Evolutionary conservation across 2,888 invertebrate genomes (phyloP).

Genomic region (Alloplasta piceator): DNA sequence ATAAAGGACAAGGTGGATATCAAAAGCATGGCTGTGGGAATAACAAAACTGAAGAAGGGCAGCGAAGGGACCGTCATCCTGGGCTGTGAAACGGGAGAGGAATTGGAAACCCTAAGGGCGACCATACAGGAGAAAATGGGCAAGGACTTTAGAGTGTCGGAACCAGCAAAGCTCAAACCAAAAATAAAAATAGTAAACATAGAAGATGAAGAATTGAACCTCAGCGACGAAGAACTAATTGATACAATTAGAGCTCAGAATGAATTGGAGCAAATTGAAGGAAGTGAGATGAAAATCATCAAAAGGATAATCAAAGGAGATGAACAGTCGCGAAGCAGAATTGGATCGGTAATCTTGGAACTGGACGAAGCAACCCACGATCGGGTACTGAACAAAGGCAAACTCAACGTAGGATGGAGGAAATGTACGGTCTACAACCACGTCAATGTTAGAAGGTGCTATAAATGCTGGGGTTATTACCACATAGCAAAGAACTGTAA

Average conservation of each 20-base stretch:
- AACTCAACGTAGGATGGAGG: neutral
- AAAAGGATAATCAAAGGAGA: neutral
- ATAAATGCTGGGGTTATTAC: slow-evolving; percentile 57
- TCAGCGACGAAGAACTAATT: slow-evolving; percentile 37
- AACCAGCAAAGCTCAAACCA: neutral
- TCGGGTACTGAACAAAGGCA: slow-evolving; percentile 1
- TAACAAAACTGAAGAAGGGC: slow-evolving; percentile 36
- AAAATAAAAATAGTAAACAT: slow-evolving; percentile 31
- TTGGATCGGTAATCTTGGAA: slow-evolving; percentile 33
- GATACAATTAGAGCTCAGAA: slow-evolving; percentile 16
- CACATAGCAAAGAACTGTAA: slow-evolving; percentile 59
- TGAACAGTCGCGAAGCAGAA: neutral
- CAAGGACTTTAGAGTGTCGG: slow-evolving; percentile 7
- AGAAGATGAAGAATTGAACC: slow-evolving; percentile 21
- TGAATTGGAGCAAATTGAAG: neutral
- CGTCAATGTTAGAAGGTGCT: slow-evolving; percentile 36
- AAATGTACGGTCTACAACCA: slow-evolving; percentile 23
- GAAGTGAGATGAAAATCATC: slow-evolving; percentile 13
- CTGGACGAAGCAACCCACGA: slow-evolving; percentile 15
- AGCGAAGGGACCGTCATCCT: slow-evolving; percentile 28
- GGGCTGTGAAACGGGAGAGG: slow-evolving; percentile 19
- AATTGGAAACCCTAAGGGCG: neutral
- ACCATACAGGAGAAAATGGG: neutral
- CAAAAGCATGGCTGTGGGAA: slow-evolving; percentile 45
- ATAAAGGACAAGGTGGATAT: slow-evolving; percentile 54